These are phyloP conservation scores for Argyra leucocephala DNA, from an alignment of 2,888 invertebrate genomes.

Conservation along the genomic window DNA sequence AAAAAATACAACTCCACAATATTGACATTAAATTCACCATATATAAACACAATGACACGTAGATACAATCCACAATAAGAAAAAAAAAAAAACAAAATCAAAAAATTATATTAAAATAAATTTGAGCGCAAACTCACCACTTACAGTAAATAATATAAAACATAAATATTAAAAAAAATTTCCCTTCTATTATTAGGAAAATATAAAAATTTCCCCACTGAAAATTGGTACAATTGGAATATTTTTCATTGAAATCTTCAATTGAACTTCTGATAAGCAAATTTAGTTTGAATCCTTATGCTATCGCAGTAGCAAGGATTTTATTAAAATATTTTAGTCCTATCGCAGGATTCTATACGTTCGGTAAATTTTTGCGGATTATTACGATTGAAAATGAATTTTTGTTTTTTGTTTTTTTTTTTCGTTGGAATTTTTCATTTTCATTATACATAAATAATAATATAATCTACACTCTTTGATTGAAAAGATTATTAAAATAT, in stretches of 20 bases:
- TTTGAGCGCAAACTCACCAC: background rate
- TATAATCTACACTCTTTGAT: no score
- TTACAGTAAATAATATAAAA: no score
- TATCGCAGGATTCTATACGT: background rate
- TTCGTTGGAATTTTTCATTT: background rate
- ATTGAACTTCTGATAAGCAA: background rate
- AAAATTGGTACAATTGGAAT: background rate
- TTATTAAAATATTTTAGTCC: background rate
- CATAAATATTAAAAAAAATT: background rate
- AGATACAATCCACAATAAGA: background rate
- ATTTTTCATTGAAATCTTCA: background rate
- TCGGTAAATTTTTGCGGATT: background rate
- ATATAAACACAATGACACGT: background rate
- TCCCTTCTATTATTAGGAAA: background rate
- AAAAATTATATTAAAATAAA: background rate
- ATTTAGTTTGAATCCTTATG: background rate
- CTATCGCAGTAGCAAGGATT: slow-evolving; percentile 1
- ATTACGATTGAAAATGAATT: background rate
- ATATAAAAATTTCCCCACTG: background rate
- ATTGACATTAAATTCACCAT: background rate
- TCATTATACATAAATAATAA: no score
- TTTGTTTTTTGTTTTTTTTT: background rate
- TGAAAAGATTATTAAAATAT: no score
- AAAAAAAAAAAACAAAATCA: background rate
- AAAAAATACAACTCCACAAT: no score